Conservation (phyloP, 2,113 vertebrate genomes). For the Myotis yumanensis region DNA sequence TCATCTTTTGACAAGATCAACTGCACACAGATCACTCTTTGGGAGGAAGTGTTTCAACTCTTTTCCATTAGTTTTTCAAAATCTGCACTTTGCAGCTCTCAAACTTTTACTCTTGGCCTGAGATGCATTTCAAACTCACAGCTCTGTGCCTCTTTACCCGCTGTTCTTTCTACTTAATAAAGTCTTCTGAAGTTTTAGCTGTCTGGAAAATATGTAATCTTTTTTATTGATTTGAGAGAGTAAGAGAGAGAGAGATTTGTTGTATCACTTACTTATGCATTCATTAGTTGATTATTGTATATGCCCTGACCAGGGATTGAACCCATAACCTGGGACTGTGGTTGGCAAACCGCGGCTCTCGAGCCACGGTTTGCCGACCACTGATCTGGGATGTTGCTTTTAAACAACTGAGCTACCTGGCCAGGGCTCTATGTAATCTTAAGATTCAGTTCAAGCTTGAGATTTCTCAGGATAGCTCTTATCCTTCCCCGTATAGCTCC, state of each 20-base stretch:
- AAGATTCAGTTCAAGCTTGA: constrained; percentile 29
- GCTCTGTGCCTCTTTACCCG: not conserved
- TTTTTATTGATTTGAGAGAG: not conserved
- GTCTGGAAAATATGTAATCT: constrained; percentile 3
- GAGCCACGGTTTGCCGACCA: no score
- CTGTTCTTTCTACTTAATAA: constrained; percentile 16
- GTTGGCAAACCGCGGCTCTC: no score
- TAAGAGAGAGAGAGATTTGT: not conserved
- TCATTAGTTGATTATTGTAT: not conserved
- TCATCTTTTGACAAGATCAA: not conserved
- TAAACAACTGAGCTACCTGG: not conserved
- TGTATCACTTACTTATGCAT: not conserved
- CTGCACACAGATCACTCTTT: not conserved
- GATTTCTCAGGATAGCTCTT: not conserved
- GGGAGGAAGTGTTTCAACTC: not conserved
- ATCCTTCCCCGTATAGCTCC: not conserved
- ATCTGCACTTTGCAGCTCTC: constrained; percentile 23
- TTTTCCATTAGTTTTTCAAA: constrained; percentile 26
- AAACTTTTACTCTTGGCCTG: not conserved
- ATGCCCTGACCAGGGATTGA: not conserved
- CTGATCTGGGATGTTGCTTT: not conserved
- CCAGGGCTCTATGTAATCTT: not conserved
- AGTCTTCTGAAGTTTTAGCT: constrained; percentile 19
- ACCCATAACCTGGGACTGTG: not conserved
- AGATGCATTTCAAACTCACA: not conserved